Conservation (phyloP, 2,797 vertebrate genomes). For the Hyperoplus lanceolatus region DNA sequence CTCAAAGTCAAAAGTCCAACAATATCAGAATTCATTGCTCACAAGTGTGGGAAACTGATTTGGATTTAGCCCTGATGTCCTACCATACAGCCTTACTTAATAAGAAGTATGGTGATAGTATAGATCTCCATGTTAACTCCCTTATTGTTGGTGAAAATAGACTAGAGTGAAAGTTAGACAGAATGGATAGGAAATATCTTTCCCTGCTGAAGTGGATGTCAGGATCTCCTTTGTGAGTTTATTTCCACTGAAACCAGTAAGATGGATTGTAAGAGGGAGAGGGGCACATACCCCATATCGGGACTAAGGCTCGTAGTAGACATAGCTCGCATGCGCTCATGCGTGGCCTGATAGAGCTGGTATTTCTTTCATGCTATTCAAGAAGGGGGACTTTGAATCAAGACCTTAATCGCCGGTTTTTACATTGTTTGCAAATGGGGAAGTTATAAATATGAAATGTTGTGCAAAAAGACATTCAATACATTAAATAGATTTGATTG, state of each 20-base stretch:
- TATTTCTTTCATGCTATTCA: conserved; percentile 86
- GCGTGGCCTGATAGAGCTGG: conserved; percentile 86
- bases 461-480: conserved; percentile 5
- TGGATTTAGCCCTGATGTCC: conserved; percentile 31
- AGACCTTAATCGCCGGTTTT: conserved; percentile 67
- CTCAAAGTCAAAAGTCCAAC: conserved; percentile 69
- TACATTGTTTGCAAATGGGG: conserved; percentile 49
- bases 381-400: conserved; percentile 72
- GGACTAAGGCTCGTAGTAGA: conserved; percentile 80
- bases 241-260: conserved; percentile 55
- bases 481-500: conserved; percentile 2
- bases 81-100: conserved; percentile 6
- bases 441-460: conserved; percentile 28
- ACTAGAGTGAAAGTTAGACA: neutral
- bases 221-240: conserved; percentile 24
- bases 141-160: neutral
- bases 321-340: conserved; percentile 88
- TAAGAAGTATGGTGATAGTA: conserved; percentile 15
- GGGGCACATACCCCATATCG: conserved; percentile 80
- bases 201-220: conserved; percentile 26
- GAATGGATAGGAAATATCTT: conserved; percentile 19
- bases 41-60: conserved; percentile 57
- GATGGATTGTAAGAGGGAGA: conserved; percentile 67
- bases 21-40: conserved; percentile 67
- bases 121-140: conserved; percentile 15